Evolutionary conservation across 2,113 vertebrate species (phyloP).

Genomic region (Gymnocephalus cernua): DNA sequence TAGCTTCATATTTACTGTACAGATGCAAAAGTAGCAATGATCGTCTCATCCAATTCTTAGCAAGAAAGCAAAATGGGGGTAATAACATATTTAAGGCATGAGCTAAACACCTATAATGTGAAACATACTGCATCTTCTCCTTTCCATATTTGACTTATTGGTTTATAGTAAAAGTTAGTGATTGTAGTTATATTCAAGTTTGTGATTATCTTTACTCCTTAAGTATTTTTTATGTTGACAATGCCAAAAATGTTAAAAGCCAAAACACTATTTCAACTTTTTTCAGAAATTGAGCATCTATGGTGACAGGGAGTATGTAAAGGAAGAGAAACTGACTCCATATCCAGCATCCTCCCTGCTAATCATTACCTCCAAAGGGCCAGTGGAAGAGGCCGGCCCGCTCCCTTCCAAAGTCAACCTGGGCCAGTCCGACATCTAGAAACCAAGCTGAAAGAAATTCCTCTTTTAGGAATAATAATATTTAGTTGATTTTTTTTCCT

Average conservation of each 20-base stretch:
- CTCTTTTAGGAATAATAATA: constrained; percentile 28
- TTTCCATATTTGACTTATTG: neutral
- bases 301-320: constrained; percentile 91
- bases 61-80: too few species aligned
- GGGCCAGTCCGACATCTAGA: constrained; percentile 87
- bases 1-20: neutral
- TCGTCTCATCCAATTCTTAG: neutral
- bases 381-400: constrained; percentile 91
- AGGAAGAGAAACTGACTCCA: constrained; percentile 90
- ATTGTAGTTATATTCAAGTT: neutral
- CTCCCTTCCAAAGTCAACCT: constrained; percentile 94
- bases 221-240: neutral
- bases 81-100: neutral
- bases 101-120: neutral
- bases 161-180: neutral
- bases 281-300: constrained; percentile 96
- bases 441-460: constrained; percentile 36
- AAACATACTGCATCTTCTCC: too few species aligned
- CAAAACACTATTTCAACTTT: neutral
- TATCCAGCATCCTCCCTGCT: constrained; percentile 92
- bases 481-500: constrained; percentile 42
- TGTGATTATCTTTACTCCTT: neutral
- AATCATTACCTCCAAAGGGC: constrained; percentile 87
- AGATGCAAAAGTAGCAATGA: neutral
- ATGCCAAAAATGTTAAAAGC: neutral